Evolutionary conservation across 2,113 vertebrate species (phyloP), one percentile per base, ranked within the genome.

Genomic region (Leptocoma aspasia): DNA sequence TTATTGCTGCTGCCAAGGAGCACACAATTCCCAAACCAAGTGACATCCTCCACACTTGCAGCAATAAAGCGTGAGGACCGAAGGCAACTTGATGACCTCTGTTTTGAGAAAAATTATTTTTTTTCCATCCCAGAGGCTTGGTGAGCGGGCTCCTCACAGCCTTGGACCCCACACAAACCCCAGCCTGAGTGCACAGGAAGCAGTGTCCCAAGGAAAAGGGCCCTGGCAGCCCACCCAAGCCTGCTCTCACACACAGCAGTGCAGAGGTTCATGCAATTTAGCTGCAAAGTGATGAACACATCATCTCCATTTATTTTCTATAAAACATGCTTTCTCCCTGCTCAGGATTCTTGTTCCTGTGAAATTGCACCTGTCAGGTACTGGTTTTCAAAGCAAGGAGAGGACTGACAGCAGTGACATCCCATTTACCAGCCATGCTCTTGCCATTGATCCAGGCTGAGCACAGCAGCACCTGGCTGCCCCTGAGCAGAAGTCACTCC

Each of bases 11-110:
- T 86, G 70, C 44, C 47, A 61, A 6, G 49, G 20, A 86, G 68
- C 7, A n/a, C 12, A 47, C 24, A 66, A 24, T 75, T 73, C 60
- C 56, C 70, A 71, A 70, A 54, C 15, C 5, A 7, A 26, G 17
- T 3, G 6, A 70, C 27, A 59, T 8, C 5, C 27, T 24, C 59
- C 30, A 52, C 44, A 10, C 24, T 28, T 60, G 22, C 20, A 93
- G 59, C 47, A 64, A 57, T 15, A 66, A 30, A 60, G 13, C 1
- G 0, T 5, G 5, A 52, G 26, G 39, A 47, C 24, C 6, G 0
- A 45, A 82, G 44, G 6, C 30, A 78, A 50, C 11, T 6, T 28
- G 18, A 64, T 12, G 19, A 13, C 26, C 24, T 76, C 50, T 59
- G 21, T 53, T 89, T 44, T 39, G 45, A 92, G 39, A 10, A 85